phyloP scores from a whole-genome alignment of 2,888 invertebrate species.

The Rotaria macrura region DNA sequence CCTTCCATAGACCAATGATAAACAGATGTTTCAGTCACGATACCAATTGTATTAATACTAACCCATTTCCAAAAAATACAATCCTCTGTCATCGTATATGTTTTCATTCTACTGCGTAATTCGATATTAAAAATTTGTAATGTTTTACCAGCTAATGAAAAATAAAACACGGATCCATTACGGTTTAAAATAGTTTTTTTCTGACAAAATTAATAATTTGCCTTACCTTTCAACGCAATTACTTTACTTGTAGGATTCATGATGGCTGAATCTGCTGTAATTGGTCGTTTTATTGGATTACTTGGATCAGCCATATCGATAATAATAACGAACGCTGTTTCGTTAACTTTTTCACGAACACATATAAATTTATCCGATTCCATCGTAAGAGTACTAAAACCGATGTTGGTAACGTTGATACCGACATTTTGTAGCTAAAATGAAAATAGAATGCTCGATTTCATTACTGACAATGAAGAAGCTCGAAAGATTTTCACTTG shows the following conservation, averaged over 20 bases:
- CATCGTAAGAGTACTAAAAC: constrained; percentile 96
- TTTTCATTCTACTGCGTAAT: constrained; percentile 98
- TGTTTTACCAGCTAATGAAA: constrained; percentile 75
- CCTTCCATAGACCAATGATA: constrained; percentile 98
- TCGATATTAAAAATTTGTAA: constrained; percentile 98
- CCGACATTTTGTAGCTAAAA: constrained; percentile 86
- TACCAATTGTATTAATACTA: constrained; percentile 80
- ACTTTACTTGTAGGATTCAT: constrained; percentile 99
- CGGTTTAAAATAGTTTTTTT: neutral
- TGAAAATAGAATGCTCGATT: no score
- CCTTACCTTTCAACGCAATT: constrained; percentile 81
- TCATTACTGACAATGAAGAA: no score
- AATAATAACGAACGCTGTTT: constrained; percentile 90
- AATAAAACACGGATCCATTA: neutral
- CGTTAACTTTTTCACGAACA: constrained; percentile 82
- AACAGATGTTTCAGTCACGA: constrained; percentile 86
- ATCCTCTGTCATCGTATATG: constrained; percentile 80
- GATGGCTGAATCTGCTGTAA: constrained; percentile 94
- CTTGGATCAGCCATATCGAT: constrained; percentile 90
- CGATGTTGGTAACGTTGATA: constrained; percentile 87
- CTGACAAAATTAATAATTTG: neutral
- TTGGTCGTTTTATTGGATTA: constrained; percentile 86
- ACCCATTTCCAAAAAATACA: constrained; percentile 99
- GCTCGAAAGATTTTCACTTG: constrained; percentile 60
- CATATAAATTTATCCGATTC: constrained; percentile 99